Conservation (phyloP, 2,888 invertebrate genomes). For the Agrotis ipsilon region DNA sequence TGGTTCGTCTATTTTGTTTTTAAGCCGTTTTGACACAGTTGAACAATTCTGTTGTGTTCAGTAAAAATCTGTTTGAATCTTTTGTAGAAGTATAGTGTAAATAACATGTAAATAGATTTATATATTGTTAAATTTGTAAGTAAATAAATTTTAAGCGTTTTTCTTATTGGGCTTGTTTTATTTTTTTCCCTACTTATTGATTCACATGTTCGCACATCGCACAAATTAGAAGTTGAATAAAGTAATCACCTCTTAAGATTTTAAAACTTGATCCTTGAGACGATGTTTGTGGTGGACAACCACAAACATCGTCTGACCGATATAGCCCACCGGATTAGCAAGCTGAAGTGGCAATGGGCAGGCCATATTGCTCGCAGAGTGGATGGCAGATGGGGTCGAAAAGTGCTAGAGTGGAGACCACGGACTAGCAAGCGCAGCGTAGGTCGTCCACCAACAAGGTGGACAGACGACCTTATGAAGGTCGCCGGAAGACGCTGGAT, state of each 20-base stretch:
- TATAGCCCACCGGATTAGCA: no score
- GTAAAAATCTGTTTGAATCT: conserved; percentile 15
- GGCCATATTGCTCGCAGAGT: no score
- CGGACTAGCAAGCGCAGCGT: no score
- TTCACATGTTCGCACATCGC: background rate
- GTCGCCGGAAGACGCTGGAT: no score
- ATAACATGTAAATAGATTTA: conserved; percentile 71
- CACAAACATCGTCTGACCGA: no score
- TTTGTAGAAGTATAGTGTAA: conserved; percentile 54
- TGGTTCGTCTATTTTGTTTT: conserved; percentile 8
- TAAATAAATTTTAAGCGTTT: conserved; percentile 71
- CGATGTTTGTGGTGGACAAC: background rate
- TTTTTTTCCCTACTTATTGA: conserved; percentile 23
- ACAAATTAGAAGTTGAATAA: no score
- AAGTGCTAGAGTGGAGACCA: no score
- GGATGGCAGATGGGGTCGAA: no score
- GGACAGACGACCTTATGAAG: no score
- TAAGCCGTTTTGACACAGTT: background rate
- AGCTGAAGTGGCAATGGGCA: no score
- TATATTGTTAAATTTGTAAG: conserved; percentile 75
- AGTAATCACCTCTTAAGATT: no score
- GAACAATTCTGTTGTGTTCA: conserved; percentile 17
- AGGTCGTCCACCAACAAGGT: no score
- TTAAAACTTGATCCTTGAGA: background rate
- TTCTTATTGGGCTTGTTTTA: conserved; percentile 62